A percentile compares a stretch with the other conserved stretches of the same genome.
Evolutionary conservation across 2,888 invertebrate genomes (phyloP).

Genomic region (Spicauda simplicius): DNA sequence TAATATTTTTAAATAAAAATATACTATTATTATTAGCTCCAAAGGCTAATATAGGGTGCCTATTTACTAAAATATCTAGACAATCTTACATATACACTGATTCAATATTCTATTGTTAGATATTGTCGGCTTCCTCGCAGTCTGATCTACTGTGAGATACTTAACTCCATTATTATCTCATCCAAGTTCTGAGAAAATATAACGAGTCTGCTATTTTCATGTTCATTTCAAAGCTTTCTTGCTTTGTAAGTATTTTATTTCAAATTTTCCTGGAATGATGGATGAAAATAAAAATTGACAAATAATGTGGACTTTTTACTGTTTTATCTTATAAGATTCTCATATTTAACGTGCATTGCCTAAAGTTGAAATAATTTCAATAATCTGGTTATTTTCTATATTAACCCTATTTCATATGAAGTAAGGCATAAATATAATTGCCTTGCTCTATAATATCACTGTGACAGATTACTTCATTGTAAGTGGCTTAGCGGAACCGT

Average conservation of each 20-base stretch:
- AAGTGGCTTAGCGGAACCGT: no score
- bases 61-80: no score
- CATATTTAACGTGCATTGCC: no score
- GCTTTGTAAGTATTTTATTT: not conserved
- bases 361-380: no score
- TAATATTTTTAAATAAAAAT: not conserved
- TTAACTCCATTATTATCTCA: constrained; percentile 4
- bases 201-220: not conserved
- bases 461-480: no score
- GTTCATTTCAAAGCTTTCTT: not conserved
- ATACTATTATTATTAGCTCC: not conserved
- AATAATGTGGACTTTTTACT: not conserved
- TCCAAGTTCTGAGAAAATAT: not conserved
- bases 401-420: no score
- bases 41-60: not conserved
- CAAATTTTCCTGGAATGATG: not conserved
- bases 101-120: not conserved
- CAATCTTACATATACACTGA: not conserved
- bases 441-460: no score
- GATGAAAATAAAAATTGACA: not conserved
- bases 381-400: no score
- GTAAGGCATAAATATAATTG: no score
- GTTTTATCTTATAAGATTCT: not conserved
- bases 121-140: not conserved
- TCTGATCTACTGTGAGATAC: not conserved